Conservation (phyloP, 1,140 invertebrate species). For the Temnothorax curvispinosus region DNA sequence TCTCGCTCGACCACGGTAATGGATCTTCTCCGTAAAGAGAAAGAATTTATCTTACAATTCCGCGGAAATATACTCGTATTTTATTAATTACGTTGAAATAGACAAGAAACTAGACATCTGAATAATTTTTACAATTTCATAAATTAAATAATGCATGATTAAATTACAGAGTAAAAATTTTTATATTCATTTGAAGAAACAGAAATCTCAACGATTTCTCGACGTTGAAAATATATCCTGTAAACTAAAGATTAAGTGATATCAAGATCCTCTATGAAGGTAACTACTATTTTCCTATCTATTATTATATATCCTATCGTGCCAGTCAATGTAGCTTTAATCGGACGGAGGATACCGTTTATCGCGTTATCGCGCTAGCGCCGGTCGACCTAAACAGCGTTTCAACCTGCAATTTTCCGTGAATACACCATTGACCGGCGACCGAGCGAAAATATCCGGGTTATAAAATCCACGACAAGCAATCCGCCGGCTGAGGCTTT, state of each 20-base stretch:
- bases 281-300: slow-evolving; percentile 5
- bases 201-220: not conserved
- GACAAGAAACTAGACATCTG: not conserved
- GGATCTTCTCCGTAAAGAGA: not conserved
- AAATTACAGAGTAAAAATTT: not conserved
- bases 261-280: not conserved
- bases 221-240: not conserved
- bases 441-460: slow-evolving; percentile 16
- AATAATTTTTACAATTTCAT: not conserved
- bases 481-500: not conserved
- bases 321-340: slow-evolving; percentile 27
- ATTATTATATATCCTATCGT: not conserved
- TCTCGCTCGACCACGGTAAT: not conserved
- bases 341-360: slow-evolving; percentile 16
- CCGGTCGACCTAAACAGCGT: not conserved
- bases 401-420: slow-evolving; percentile 43
- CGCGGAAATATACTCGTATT: not conserved
- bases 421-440: slow-evolving; percentile 23
- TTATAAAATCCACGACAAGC: slow-evolving; percentile 55
- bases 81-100: not conserved
- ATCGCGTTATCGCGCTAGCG: slow-evolving; percentile 10
- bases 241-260: not conserved
- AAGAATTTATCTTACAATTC: slow-evolving; percentile 5
- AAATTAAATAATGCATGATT: not conserved
- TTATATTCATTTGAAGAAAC: not conserved